Evolutionary conservation across 2,113 vertebrate genomes (phyloP).

Genomic region (Percina caprodes): DNA sequence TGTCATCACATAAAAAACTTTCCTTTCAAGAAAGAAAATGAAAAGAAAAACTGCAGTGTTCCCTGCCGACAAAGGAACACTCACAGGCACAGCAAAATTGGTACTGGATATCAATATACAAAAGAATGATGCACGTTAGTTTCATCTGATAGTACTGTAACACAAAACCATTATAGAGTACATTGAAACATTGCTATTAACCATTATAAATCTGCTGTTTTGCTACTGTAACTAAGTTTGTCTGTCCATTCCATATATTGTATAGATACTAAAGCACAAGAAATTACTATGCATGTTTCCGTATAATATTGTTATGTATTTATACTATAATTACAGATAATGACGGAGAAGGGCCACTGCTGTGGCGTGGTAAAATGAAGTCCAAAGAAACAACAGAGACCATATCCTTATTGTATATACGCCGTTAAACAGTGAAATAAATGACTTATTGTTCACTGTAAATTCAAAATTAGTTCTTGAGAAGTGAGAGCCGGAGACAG

Average conservation of each 20-base stretch:
- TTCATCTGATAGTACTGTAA: constrained; percentile 86
- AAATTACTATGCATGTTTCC: constrained; percentile 82
- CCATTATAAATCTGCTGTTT: constrained; percentile 85
- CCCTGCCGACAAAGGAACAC: constrained; percentile 61
- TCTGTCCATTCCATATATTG: constrained; percentile 88
- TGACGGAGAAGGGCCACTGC: constrained; percentile 80
- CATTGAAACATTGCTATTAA: constrained; percentile 86
- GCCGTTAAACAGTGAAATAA: constrained; percentile 61
- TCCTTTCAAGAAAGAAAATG: constrained; percentile 63
- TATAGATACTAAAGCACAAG: constrained; percentile 87
- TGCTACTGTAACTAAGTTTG: constrained; percentile 89
- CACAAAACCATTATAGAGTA: constrained; percentile 88
- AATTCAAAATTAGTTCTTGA: constrained; percentile 57
- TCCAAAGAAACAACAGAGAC: constrained; percentile 73
- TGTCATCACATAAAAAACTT: constrained; percentile 82
- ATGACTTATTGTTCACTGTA: constrained; percentile 59
- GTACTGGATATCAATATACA: constrained; percentile 85
- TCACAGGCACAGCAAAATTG: constrained; percentile 83
- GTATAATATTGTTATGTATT: constrained; percentile 84
- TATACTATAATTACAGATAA: constrained; percentile 85
- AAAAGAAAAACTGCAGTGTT: constrained; percentile 72
- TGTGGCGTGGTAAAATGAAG: constrained; percentile 80
- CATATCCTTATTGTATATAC: constrained; percentile 66
- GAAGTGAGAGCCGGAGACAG: constrained; percentile 70
- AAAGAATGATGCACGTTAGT: constrained; percentile 84